Evolutionary conservation across 2,888 invertebrate genomes (phyloP).

Genomic region (Latheticus oryzae): DNA sequence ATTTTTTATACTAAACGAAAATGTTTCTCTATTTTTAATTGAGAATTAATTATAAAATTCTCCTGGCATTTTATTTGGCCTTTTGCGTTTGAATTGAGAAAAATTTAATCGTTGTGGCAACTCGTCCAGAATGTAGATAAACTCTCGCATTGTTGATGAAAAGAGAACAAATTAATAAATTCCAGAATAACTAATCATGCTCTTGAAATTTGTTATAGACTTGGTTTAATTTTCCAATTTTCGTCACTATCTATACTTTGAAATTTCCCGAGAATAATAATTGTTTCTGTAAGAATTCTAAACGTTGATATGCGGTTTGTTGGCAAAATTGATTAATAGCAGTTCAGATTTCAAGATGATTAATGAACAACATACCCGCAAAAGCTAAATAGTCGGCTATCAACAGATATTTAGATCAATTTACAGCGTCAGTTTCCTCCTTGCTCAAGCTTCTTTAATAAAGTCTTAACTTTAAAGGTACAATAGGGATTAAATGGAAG

Average conservation of each 20-base stretch:
- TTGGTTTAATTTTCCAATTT: slow-evolving; percentile 13
- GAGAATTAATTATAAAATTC: no score
- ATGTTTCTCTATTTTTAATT: no score
- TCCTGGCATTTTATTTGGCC: no score
- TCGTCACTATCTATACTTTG: neutral
- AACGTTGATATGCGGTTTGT: slow-evolving; percentile 9
- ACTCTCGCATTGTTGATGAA: slow-evolving; percentile 17
- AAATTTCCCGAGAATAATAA: slow-evolving; percentile 20
- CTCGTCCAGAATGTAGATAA: slow-evolving; percentile 27
- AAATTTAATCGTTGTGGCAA: slow-evolving; percentile 26
- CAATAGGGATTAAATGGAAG: no score
- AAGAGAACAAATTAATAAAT: slow-evolving; percentile 25
- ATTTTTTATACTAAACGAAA: no score
- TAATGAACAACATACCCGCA: slow-evolving; percentile 22
- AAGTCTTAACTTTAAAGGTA: no score
- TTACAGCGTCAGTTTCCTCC: slow-evolving; percentile 1
- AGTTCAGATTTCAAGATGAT: slow-evolving; percentile 26
- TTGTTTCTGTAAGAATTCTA: slow-evolving; percentile 2
- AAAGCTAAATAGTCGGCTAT: slow-evolving; percentile 24
- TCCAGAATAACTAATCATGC: slow-evolving; percentile 21
- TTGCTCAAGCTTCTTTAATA: no score
- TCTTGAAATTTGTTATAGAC: slow-evolving; percentile 13
- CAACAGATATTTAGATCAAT: slow-evolving; percentile 23
- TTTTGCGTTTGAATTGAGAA: slow-evolving; percentile 17
- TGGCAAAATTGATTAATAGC: slow-evolving; percentile 19